Evolutionary conservation across 2,797 vertebrate genomes (phyloP).

Genomic region (Myotis planiceps): DNA sequence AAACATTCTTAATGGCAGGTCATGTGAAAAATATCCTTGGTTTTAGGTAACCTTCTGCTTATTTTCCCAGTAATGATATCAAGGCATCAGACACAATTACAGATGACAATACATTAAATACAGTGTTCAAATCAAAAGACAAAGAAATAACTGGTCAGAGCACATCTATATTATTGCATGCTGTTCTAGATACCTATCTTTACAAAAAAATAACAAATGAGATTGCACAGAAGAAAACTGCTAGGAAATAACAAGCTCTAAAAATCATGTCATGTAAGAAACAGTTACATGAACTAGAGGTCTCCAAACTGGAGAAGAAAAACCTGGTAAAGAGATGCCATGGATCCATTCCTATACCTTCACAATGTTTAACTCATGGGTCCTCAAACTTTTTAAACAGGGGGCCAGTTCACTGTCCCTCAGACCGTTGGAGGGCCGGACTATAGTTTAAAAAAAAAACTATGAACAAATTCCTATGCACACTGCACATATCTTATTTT

Average conservation of each 20-base stretch:
- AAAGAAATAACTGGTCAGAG: background rate
- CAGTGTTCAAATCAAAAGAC: background rate
- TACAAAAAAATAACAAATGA: background rate
- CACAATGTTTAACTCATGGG: background rate
- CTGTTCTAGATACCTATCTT: background rate
- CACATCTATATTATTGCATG: background rate
- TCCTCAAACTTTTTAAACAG: too few species aligned
- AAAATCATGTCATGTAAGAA: background rate
- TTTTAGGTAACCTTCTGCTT: background rate
- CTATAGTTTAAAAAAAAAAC: too few species aligned
- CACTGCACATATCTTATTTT: too few species aligned
- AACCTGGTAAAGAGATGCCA: background rate
- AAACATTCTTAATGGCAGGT: background rate
- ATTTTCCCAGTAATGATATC: background rate
- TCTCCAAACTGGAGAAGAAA: background rate
- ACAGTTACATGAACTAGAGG: background rate
- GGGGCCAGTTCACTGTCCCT: too few species aligned
- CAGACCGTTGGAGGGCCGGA: too few species aligned
- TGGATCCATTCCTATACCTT: background rate
- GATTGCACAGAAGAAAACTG: background rate
- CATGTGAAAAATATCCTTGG: background rate
- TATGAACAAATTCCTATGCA: too few species aligned
- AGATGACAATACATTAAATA: background rate
- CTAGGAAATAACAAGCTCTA: background rate
- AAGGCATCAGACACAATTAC: background rate